Conservation (phyloP, 2,113 vertebrate genomes). For the Lutjanus erythropterus region DNA sequence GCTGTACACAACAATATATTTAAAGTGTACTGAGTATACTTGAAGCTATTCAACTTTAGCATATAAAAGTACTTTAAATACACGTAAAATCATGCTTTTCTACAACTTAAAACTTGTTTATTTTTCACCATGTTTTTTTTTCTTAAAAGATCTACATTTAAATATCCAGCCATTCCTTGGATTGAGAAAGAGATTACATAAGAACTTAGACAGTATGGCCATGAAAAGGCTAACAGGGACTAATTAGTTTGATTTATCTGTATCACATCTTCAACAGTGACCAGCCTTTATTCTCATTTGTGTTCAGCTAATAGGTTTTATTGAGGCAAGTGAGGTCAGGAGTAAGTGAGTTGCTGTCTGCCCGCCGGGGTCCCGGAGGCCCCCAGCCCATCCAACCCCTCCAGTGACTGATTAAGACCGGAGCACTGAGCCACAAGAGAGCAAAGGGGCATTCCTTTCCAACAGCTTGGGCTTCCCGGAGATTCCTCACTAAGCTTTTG, state of each 20-base stretch:
- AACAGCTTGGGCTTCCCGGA: slow-evolving; percentile 73
- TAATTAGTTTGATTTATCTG: slow-evolving; percentile 64
- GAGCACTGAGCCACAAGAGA: slow-evolving; percentile 45
- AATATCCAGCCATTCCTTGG: neutral
- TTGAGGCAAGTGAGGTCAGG: slow-evolving; percentile 61
- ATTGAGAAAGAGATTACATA: slow-evolving; percentile 18
- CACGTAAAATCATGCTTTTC: no score
- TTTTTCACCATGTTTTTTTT: no score
- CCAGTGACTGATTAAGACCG: slow-evolving; percentile 68
- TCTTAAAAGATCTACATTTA: neutral
- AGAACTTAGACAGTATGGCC: slow-evolving; percentile 1
- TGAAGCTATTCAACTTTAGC: no score
- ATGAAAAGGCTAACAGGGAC: slow-evolving; percentile 18
- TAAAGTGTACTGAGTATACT: no score
- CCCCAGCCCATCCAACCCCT: slow-evolving; percentile 26
- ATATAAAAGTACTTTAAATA: no score
- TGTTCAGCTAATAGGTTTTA: slow-evolving; percentile 75
- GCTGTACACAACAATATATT: no score
- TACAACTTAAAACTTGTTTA: no score
- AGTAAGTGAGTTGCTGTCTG: slow-evolving; percentile 50
- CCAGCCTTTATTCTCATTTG: slow-evolving; percentile 43
- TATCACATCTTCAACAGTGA: slow-evolving; percentile 55
- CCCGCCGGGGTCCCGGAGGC: slow-evolving; percentile 4
- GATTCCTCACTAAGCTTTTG: slow-evolving; percentile 78
- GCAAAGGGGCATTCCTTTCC: slow-evolving; percentile 72